Conservation (phyloP, 2,888 invertebrate species). For the Exephanes ischioxanthus region DNA sequence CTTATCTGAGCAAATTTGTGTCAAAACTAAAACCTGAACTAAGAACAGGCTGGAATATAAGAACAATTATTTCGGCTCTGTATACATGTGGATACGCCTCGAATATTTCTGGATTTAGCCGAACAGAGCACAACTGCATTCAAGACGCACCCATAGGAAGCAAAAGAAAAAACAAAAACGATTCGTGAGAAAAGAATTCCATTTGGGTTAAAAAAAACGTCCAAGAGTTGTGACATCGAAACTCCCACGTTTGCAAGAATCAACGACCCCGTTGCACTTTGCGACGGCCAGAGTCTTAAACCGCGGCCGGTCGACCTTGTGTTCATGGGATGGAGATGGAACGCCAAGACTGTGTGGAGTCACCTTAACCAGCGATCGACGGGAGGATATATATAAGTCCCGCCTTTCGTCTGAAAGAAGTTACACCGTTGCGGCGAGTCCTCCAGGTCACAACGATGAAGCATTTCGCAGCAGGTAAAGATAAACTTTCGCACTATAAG, state of each 20-base stretch:
- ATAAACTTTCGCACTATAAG: not conserved
- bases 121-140: too few relatives aligned
- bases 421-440: constrained; percentile 48
- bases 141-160: too few relatives aligned
- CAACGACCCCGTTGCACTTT: constrained; percentile 44
- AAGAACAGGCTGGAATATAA: too few relatives aligned
- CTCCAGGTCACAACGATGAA: constrained; percentile 69
- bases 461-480: constrained; percentile 68
- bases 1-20: too few relatives aligned
- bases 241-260: constrained; percentile 18
- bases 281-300: constrained; percentile 38
- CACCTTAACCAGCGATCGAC: constrained; percentile 30
- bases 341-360: constrained; percentile 7
- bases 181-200: not conserved
- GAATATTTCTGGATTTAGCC: too few relatives aligned
- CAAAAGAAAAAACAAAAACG: not conserved
- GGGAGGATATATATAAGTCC: constrained; percentile 64
- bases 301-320: constrained; percentile 48
- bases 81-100: too few relatives aligned
- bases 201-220: not conserved
- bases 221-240: not conserved
- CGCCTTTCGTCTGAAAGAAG: constrained; percentile 30
- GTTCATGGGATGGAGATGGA: constrained; percentile 7
- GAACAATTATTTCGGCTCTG: too few relatives aligned
- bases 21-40: too few relatives aligned